Percentiles rank a stretch among this genome's conserved stretches.
These are phyloP conservation scores for Eustalomyia histrio DNA, from an alignment of 2,888 invertebrate species.

Conservation along the genomic window DNA sequence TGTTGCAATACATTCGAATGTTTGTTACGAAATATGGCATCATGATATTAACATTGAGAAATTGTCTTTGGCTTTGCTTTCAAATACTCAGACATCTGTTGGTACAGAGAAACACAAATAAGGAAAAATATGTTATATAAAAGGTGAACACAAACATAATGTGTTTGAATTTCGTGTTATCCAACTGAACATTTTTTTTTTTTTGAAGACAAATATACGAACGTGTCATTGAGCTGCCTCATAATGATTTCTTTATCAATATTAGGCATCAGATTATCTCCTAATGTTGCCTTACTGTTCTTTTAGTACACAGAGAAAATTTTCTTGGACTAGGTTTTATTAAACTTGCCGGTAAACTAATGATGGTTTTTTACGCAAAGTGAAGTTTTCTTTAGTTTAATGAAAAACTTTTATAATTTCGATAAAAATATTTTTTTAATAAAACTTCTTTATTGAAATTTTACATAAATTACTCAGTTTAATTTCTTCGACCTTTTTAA, in stretches of 20 bases:
- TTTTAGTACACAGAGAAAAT: no score
- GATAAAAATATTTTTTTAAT: no score
- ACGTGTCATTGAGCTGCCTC: conserved; percentile 43
- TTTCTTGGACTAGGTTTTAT: no score
- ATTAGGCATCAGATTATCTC: conserved; percentile 56
- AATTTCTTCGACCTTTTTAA: no score
- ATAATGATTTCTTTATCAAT: conserved; percentile 52
- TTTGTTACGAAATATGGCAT: conserved; percentile 37
- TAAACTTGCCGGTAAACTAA: no score
- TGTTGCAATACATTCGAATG: not conserved
- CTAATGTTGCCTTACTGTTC: conserved; percentile 4
- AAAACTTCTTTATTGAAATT: no score
- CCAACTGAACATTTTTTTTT: not conserved
- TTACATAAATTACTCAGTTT: no score
- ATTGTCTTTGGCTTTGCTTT: conserved; percentile 36
- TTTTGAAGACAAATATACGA: conserved; percentile 9
- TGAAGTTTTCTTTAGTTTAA: no score
- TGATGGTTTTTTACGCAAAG: no score
- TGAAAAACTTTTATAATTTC: no score
- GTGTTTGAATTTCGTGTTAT: not conserved
- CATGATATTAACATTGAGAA: conserved; percentile 15
- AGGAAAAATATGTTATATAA: conserved; percentile 29
- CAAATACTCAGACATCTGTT: conserved; percentile 48
- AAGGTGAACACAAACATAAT: conserved; percentile 54
- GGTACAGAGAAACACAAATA: conserved; percentile 20